phyloP scores from a whole-genome alignment of 2,888 invertebrate genomes.

The Dorcus parallelipipedus region DNA sequence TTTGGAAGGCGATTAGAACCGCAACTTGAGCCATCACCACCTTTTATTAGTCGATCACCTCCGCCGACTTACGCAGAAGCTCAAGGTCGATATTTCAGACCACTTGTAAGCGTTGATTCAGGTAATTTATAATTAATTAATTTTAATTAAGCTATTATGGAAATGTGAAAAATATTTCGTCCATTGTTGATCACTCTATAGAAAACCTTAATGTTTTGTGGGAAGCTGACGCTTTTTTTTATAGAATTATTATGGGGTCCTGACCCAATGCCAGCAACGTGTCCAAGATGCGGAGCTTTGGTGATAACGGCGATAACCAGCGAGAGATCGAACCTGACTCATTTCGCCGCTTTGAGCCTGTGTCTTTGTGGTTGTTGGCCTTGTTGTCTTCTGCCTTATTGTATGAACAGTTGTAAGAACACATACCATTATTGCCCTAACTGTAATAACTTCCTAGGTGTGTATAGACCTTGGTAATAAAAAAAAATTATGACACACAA shows the following conservation, averaged over 20 bases:
- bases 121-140: slow-evolving; percentile 4
- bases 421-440: slow-evolving; percentile 44
- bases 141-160: no score
- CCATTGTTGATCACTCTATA: background rate
- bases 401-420: slow-evolving; percentile 43
- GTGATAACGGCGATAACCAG: slow-evolving; percentile 38
- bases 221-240: slow-evolving; percentile 18
- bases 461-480: slow-evolving; percentile 42
- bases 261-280: slow-evolving; percentile 40
- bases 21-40: slow-evolving; percentile 31
- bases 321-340: slow-evolving; percentile 39
- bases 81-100: slow-evolving; percentile 19
- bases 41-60: slow-evolving; percentile 32
- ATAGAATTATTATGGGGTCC: slow-evolving; percentile 40
- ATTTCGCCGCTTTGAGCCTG: slow-evolving; percentile 41
- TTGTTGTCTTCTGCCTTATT: slow-evolving; percentile 45
- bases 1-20: slow-evolving; percentile 20
- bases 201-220: background rate
- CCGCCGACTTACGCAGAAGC: slow-evolving; percentile 32
- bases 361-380: slow-evolving; percentile 48
- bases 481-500: no score
- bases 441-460: slow-evolving; percentile 43
- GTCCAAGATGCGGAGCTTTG: slow-evolving; percentile 40
- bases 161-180: background rate
- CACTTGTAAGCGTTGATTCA: slow-evolving; percentile 14